A percentile compares a stretch with the other conserved stretches of the same genome.
Conservation (phyloP, 53 echinoderm and acorn worm genomes). For the Actinopyga echinites region DNA sequence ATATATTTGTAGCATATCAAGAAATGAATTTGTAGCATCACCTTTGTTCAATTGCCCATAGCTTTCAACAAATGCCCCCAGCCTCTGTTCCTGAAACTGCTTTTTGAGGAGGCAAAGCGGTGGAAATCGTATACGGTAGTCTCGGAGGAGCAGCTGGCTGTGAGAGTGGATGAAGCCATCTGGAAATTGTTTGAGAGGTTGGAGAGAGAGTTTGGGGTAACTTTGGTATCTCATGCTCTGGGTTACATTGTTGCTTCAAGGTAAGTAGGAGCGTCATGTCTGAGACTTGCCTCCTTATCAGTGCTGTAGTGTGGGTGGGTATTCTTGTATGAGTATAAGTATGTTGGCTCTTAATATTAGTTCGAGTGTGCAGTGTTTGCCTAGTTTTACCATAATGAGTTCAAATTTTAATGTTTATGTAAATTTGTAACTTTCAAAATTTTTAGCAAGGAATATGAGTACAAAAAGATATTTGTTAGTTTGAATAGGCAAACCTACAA, state of each 20-base stretch:
- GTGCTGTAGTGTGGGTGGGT: not conserved
- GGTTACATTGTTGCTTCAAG: slow-evolving; percentile 93
- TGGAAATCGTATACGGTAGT: slow-evolving; percentile 90
- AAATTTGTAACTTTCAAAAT: too few relatives aligned
- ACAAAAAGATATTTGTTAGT: too few relatives aligned
- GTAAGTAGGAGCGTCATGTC: slow-evolving; percentile 20
- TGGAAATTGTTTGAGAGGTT: slow-evolving; percentile 91
- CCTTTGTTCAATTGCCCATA: not conserved
- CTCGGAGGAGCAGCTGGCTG: slow-evolving; percentile 69
- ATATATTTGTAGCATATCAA: too few relatives aligned
- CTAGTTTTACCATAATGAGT: too few relatives aligned
- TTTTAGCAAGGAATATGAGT: too few relatives aligned
- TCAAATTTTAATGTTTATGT: too few relatives aligned
- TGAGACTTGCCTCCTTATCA: not conserved
- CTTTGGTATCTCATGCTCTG: slow-evolving; percentile 87
- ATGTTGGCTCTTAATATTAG: not conserved
- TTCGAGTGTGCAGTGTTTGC: too few relatives aligned
- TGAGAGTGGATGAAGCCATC: slow-evolving; percentile 78
- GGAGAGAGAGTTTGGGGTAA: slow-evolving; percentile 85
- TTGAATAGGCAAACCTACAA: too few relatives aligned
- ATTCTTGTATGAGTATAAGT: not conserved
- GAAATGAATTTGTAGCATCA: too few relatives aligned
- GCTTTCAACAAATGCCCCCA: slow-evolving; percentile 84
- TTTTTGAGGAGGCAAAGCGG: slow-evolving; percentile 87
- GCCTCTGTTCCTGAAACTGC: slow-evolving; percentile 87